Evolutionary conservation across 2,113 vertebrate species (phyloP).

Genomic region (Seriola dumerili): DNA sequence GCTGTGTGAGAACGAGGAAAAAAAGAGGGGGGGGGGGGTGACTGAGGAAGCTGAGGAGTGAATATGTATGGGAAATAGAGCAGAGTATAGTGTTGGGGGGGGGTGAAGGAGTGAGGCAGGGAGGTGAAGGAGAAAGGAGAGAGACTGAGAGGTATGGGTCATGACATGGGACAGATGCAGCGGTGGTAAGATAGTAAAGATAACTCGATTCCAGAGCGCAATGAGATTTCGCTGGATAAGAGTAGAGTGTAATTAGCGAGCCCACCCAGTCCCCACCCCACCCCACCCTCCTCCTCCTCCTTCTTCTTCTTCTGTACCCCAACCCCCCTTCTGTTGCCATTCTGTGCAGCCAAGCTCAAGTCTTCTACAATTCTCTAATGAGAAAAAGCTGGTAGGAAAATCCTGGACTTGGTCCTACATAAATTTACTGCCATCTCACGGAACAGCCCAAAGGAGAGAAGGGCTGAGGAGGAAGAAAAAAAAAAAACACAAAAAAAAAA

Average conservation of each 20-base stretch:
- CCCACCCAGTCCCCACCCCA: slow-evolving; percentile 17
- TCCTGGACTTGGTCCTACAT: slow-evolving; percentile 91
- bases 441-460: slow-evolving; percentile 68
- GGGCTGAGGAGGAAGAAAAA: slow-evolving; percentile 8
- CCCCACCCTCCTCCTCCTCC: slow-evolving; percentile 12
- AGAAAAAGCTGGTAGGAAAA: slow-evolving; percentile 92
- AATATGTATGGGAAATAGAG: slow-evolving; percentile 11
- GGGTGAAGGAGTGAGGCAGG: neutral
- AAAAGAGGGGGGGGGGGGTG: too few species aligned
- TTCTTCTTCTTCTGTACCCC: slow-evolving; percentile 10
- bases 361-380: slow-evolving; percentile 85
- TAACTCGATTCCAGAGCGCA: slow-evolving; percentile 61
- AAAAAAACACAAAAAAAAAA: neutral
- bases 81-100: neutral
- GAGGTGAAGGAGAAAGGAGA: slow-evolving; percentile 9
- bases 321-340: slow-evolving; percentile 82
- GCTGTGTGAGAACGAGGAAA: neutral
- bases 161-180: slow-evolving; percentile 38
- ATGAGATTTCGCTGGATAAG: slow-evolving; percentile 54
- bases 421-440: slow-evolving; percentile 94
- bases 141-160: slow-evolving; percentile 6
- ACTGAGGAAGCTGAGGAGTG: neutral
- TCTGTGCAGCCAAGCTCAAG: slow-evolving; percentile 77
- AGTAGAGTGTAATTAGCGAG: slow-evolving; percentile 39
- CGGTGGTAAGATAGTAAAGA: slow-evolving; percentile 31